Conservation (phyloP, 2,888 invertebrate genomes). For the Mythimna albipuncta region DNA sequence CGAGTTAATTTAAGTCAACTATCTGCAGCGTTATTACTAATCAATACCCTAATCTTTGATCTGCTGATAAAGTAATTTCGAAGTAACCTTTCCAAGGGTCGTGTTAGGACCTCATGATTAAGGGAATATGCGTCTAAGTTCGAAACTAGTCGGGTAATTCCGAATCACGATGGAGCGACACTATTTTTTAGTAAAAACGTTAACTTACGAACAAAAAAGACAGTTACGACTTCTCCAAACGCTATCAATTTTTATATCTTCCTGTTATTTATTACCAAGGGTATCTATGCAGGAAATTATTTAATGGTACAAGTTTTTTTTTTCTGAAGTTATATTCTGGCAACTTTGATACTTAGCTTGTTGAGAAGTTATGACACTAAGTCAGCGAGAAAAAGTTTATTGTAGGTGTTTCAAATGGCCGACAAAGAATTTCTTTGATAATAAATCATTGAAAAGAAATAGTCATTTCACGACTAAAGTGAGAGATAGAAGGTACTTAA, state of each 20-base stretch:
- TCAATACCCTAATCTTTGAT: conserved; percentile 19
- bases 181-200: conserved; percentile 11
- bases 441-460: conserved; percentile 21
- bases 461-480: conserved; percentile 18
- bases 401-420: conserved; percentile 24
- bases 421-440: conserved; percentile 31
- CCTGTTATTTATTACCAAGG: conserved; percentile 40
- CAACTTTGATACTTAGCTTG: conserved; percentile 30
- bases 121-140: background rate
- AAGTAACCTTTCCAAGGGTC: conserved; percentile 10
- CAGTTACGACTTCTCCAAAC: conserved; percentile 16
- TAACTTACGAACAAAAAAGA: conserved; percentile 1
- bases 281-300: conserved; percentile 32
- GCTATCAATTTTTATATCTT: conserved; percentile 32
- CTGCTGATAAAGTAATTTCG: conserved; percentile 25
- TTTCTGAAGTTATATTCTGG: conserved; percentile 27
- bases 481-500: conserved; percentile 11
- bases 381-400: conserved; percentile 19
- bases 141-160: background rate
- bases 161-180: conserved; percentile 2
- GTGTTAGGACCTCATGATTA: conserved; percentile 17
- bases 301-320: conserved; percentile 41
- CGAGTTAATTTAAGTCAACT: conserved; percentile 1
- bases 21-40: background rate
- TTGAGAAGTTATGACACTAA: conserved; percentile 40